Evolutionary conservation across 2,888 invertebrate species (phyloP), one percentile per base, ranked within the genome.

Genomic region (Chloromyia formosa): DNA sequence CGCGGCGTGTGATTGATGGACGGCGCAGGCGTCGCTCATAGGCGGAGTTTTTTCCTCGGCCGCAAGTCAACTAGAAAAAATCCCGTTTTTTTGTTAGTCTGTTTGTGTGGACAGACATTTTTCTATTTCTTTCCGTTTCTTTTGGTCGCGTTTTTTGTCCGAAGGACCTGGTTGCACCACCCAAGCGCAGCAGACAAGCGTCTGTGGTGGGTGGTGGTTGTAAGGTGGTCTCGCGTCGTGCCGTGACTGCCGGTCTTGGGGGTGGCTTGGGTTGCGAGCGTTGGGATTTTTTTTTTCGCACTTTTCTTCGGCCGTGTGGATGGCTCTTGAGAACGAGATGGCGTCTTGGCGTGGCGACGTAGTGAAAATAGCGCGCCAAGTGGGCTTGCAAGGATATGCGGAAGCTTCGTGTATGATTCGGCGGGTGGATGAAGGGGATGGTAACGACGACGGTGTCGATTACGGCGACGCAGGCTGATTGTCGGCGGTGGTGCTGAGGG

Each of bases 1-100:
- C n/a, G n/a, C n/a, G 2, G 27, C 7, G 27, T 35, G 27, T 69
- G 68, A 69, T 54, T 69, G 68, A 69, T 69, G 68, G 54, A 58
- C 56, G 68, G 76, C 76, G 76, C 76, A 76, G 73, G 75, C 76
- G 76, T 76, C 58, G 14, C 68, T 53, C 73, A 76, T 73, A 76
- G 76, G 76, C 76, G 76, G 76, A 76, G 76, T 76, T 76, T 76
- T 75, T 76, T 74, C 58, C 45, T 45, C 61, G 45, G 35, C 54
- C 35, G 22, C 49, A 66, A 62, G 35, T 35, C 45, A 66, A 22
- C 35, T 18, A 54, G 56, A 22, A 45, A 69, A 69, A 27, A 35
- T 53, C 10, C 0, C 14, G 14, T 35, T 35, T 35, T 54, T 27
- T 49, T 23, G 3, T 23, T n/a, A 27, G 23, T 69, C 53, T 54